Conservation (phyloP, 2,888 invertebrate species). For the Oasisia sp. region DNA sequence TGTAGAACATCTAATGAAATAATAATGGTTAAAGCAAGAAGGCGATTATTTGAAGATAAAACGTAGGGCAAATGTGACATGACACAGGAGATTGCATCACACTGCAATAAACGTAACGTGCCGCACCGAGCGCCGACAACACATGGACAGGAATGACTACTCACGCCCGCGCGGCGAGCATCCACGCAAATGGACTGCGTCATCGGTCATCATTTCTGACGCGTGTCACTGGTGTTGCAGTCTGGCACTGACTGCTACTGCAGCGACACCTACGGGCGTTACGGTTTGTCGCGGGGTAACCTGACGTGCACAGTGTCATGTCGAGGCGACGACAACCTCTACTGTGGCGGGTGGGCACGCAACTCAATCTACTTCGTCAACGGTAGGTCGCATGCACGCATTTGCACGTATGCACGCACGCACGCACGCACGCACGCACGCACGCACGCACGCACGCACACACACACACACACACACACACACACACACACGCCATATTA, state of each 20-base stretch:
- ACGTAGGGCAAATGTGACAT: no score
- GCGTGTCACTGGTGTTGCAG: not conserved
- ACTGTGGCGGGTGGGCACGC: conserved; percentile 22
- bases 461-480: no score
- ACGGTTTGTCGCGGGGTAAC: conserved; percentile 20
- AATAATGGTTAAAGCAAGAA: no score
- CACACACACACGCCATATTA: no score
- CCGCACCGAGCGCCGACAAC: not conserved
- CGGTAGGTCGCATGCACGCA: not conserved
- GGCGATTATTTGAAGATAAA: no score
- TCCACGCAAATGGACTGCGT: not conserved
- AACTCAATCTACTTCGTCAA: conserved; percentile 25
- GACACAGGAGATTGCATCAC: no score
- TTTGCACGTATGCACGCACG: no score
- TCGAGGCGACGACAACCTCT: not conserved
- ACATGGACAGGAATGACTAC: not conserved
- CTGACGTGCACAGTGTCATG: conserved; percentile 23
- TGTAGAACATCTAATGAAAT: no score
- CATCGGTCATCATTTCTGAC: not conserved
- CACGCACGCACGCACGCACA: no score
- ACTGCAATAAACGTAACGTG: no score
- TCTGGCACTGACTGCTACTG: conserved; percentile 22
- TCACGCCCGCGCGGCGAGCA: not conserved
- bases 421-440: no score
- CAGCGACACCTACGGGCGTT: conserved; percentile 17